These are phyloP conservation scores for Cabera pusaria DNA, from an alignment of 2,888 invertebrate species.

Conservation along the genomic window DNA sequence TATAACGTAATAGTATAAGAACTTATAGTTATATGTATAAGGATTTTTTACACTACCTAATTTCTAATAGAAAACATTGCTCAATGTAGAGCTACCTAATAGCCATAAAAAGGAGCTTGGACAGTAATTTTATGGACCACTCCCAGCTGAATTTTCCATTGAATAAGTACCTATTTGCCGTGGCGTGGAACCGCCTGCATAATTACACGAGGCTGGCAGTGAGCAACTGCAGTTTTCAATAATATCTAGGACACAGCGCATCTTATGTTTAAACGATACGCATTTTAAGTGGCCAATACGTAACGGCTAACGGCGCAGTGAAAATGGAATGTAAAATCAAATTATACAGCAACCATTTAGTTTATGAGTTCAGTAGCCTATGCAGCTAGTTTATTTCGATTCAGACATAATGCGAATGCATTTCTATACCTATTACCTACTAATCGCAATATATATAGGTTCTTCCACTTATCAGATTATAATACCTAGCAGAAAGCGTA, in stretches of 20 bases:
- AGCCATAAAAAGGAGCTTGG: no score
- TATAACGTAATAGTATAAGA: no score
- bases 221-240: conserved; percentile 4
- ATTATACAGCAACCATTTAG: neutral
- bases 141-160: conserved; percentile 5
- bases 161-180: neutral
- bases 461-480: no score
- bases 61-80: no score
- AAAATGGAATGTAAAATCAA: conserved; percentile 5
- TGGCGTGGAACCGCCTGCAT: neutral
- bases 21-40: no score
- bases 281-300: conserved; percentile 1
- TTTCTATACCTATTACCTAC: no score
- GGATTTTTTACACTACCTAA: no score
- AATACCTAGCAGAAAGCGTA: no score
- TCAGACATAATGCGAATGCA: no score
- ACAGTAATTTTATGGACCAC: no score
- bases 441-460: no score
- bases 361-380: neutral
- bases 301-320: neutral
- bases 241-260: conserved; percentile 8
- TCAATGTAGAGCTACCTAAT: no score
- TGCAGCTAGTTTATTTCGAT: neutral
- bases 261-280: conserved; percentile 13
- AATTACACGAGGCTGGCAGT: neutral